Evolutionary conservation across 2,888 invertebrate species (phyloP).

Genomic region (Cosmia trapezina): DNA sequence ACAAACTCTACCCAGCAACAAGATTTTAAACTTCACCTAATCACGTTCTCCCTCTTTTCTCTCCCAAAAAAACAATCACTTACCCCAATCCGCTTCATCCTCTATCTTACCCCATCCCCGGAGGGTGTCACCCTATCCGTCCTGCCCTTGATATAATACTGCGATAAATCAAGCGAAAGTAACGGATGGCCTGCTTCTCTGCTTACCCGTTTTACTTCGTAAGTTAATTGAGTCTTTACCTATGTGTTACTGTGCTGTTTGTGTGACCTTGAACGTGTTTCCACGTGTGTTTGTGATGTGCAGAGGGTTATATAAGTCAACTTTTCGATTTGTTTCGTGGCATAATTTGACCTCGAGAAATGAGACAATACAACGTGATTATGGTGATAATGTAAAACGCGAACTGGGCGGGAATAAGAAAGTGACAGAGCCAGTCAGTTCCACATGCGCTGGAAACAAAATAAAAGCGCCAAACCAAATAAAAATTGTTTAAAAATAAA

Average conservation of each 20-base stretch:
- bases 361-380: no score
- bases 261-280: slow-evolving; percentile 19
- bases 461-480: no score
- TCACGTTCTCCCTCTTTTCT: not conserved
- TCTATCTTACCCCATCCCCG: slow-evolving; percentile 32
- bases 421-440: no score
- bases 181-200: slow-evolving; percentile 64
- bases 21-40: no score
- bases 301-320: no score
- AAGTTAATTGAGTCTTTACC: slow-evolving; percentile 60
- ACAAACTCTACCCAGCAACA: no score
- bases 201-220: slow-evolving; percentile 54
- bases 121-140: slow-evolving; percentile 64
- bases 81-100: slow-evolving; percentile 22
- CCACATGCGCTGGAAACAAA: no score
- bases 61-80: not conserved
- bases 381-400: no score
- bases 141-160: slow-evolving; percentile 64
- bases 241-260: slow-evolving; percentile 33
- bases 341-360: no score
- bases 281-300: slow-evolving; percentile 11
- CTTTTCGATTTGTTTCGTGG: no score
- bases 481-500: no score
- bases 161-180: slow-evolving; percentile 68
- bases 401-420: no score